Evolutionary conservation across 2,888 invertebrate species (phyloP).

Genomic region (Aleiodes alternator): DNA sequence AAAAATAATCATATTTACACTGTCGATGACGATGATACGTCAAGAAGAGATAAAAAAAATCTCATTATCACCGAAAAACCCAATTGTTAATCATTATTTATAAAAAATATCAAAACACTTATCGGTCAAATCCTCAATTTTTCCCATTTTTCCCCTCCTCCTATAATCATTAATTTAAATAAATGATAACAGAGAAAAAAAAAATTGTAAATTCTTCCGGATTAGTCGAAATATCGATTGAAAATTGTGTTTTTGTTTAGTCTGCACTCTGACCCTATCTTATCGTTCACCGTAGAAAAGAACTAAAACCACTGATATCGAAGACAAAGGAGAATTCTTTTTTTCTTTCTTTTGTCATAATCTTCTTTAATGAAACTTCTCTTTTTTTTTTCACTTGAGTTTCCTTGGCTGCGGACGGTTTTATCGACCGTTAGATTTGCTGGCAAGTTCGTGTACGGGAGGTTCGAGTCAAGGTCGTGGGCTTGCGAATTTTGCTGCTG

Average conservation of each 20-base stretch:
- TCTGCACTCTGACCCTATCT: slow-evolving; percentile 42
- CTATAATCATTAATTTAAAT: neutral
- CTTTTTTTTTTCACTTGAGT: slow-evolving; percentile 12
- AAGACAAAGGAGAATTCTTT: slow-evolving; percentile 29
- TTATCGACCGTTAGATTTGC: slow-evolving; percentile 59
- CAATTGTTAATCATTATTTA: slow-evolving; percentile 5
- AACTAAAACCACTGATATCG: slow-evolving; percentile 30
- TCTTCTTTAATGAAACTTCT: neutral
- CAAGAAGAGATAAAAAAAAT: slow-evolving; percentile 6
- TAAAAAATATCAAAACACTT: neutral
- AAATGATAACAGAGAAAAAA: neutral
- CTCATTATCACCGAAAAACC: slow-evolving; percentile 14
- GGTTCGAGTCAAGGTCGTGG: slow-evolving; percentile 64
- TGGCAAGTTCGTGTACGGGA: slow-evolving; percentile 25
- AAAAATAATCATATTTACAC: slow-evolving; percentile 5
- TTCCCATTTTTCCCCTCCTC: too few relatives aligned
- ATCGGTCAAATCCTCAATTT: slow-evolving; percentile 12
- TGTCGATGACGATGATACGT: slow-evolving; percentile 13
- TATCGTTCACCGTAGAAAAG: slow-evolving; percentile 17
- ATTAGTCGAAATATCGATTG: neutral
- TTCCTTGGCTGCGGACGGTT: slow-evolving; percentile 14
- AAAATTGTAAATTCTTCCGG: slow-evolving; percentile 32
- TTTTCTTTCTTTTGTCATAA: neutral
- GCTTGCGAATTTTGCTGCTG: slow-evolving; percentile 59
- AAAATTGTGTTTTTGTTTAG: slow-evolving; percentile 34